Percentiles rank a stretch among this genome's conserved stretches.
Evolutionary conservation across 2,113 vertebrate species (phyloP).

Genomic region (Athene noctua): DNA sequence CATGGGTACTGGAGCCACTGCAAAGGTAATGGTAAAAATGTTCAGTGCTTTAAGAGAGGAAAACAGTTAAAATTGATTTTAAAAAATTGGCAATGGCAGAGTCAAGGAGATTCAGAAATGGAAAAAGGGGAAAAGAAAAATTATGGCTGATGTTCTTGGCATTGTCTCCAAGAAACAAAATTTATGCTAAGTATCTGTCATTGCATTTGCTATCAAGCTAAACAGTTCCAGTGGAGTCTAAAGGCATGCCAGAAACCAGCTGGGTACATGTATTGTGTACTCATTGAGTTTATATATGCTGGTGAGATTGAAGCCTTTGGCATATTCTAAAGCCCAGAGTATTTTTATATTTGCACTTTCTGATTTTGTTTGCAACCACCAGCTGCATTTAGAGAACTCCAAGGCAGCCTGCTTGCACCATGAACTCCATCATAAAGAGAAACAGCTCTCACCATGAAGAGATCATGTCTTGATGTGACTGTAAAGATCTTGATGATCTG

Average conservation of each 20-base stretch:
- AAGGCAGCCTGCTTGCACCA: neutral
- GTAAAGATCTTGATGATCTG: neutral
- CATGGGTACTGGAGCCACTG: neutral
- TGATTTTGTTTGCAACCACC: constrained; percentile 8
- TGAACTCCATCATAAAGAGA: neutral
- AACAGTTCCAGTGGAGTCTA: constrained; percentile 10
- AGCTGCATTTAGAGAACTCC: neutral
- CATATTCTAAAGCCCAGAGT: constrained; percentile 1
- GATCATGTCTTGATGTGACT: neutral
- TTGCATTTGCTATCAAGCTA: constrained; percentile 20
- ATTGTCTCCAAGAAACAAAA: neutral
- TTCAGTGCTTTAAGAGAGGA: neutral
- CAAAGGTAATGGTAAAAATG: neutral
- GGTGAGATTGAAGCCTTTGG: constrained; percentile 33
- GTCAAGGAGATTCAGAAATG: neutral
- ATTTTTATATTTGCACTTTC: constrained; percentile 19
- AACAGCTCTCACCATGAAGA: neutral
- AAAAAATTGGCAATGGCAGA: neutral
- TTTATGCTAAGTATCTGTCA: neutral
- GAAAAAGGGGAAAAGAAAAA: neutral
- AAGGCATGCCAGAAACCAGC: constrained; percentile 20
- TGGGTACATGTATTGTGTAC: neutral
- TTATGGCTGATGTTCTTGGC: constrained; percentile 14
- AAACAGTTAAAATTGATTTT: neutral
- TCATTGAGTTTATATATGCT: constrained; percentile 14